Base-by-base conservation (phyloP, 2,113 vertebrate species). In the Maccullochella peelii region DNA sequence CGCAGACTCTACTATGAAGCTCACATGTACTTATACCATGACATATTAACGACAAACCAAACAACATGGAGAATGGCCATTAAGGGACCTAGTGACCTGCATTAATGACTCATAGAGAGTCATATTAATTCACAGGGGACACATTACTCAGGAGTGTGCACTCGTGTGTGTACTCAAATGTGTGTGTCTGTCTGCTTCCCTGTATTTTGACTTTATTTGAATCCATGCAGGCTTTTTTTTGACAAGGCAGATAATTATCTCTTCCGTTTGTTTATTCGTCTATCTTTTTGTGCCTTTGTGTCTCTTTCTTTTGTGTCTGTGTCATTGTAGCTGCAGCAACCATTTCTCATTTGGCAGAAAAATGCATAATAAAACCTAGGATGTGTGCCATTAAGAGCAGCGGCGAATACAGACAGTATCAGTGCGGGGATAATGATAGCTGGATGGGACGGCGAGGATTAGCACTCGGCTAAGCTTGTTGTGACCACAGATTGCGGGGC, bases 401-500 rank as follows among this genome's bases (percentile, higher is more conserved):
- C 10, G 3, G 66, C 12, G 23, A 82, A 80, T 66, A 59, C 78
- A 85, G 90, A 91, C 89, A 73, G 88, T 91, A 92, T 94, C 91
- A 89, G 83, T 78, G 86, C 59, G 8, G 82, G 84, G 89, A 95
- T 92, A 91, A 92, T 87, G 88, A 86, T 85, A 61, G 83, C 80
- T 89, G 90, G 90, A 92, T 79, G 86, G 86, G 82, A 83, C 84
- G 77, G 82, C 16, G 55, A 68, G 86, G 93, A 94, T 95, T 94
- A 95, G 82, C 80, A 36, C 38, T 30, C 16, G 23, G 85, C 90
- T 94, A 91, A 95, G 78, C 92, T 92, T 88, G 89, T 92, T 93
- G 90, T 94, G 92, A 93, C 89, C 91, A 93, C 93, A 93, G 95
- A 94, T 93, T 91, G 92, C 54, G 21, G 80, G 77, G 86, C 84